Conservation (phyloP, 53 echinoderm and acorn worm genomes). For the Holothuria scabra region DNA sequence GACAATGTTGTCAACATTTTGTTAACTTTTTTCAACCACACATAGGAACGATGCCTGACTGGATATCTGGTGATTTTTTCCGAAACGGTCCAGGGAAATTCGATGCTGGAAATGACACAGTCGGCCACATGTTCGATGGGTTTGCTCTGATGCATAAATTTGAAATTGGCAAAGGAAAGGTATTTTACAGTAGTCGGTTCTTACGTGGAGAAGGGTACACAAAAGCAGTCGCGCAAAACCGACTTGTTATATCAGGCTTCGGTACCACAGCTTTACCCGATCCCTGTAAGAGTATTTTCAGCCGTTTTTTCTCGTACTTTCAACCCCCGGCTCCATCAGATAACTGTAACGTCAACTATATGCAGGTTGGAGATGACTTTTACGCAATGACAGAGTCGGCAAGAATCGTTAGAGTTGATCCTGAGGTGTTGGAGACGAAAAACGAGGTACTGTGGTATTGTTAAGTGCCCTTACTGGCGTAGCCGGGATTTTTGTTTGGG, state of each 20-base stretch:
- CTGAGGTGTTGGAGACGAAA: slow-evolving; percentile 60
- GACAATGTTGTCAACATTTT: too few relatives aligned
- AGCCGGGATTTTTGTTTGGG: too few relatives aligned
- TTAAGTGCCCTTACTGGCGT: too few relatives aligned
- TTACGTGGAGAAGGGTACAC: slow-evolving; percentile 73
- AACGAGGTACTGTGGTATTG: slow-evolving; percentile 50
- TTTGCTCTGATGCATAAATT: slow-evolving; percentile 72
- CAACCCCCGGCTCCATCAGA: slow-evolving; percentile 47
- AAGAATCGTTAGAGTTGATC: slow-evolving; percentile 58
- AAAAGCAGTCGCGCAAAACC: slow-evolving; percentile 66
- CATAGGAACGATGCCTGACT: slow-evolving; percentile 67
- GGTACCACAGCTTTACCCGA: slow-evolving; percentile 77
- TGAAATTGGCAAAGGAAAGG: slow-evolving; percentile 61
- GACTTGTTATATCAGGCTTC: slow-evolving; percentile 71
- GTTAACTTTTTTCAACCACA: neutral
- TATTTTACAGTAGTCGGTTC: slow-evolving; percentile 65
- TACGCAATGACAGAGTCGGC: slow-evolving; percentile 72
- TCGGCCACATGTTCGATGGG: slow-evolving; percentile 71
- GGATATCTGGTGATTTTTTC: slow-evolving; percentile 68
- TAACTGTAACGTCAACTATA: slow-evolving; percentile 83
- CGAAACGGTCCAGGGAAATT: slow-evolving; percentile 78
- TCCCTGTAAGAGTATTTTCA: slow-evolving; percentile 84
- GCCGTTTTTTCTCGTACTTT: slow-evolving; percentile 72
- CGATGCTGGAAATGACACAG: slow-evolving; percentile 53
- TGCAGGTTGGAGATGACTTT: slow-evolving; percentile 72